These are phyloP conservation scores for Sebastes variabilis DNA, from an alignment of 2,797 vertebrate species.

Conservation along the genomic window DNA sequence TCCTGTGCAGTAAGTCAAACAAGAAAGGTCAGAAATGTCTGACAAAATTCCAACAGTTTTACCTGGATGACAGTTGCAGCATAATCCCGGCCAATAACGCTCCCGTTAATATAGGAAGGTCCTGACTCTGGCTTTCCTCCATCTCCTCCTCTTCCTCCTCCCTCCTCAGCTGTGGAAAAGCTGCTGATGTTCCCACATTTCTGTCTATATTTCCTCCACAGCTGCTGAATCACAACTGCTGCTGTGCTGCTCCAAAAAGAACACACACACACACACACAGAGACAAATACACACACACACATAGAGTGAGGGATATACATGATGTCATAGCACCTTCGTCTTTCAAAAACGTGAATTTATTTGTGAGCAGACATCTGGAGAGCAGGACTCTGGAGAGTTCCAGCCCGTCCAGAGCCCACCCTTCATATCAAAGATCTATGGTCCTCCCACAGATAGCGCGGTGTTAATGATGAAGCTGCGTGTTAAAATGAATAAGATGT, in stretches of 20 bases:
- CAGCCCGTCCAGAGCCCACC: slow-evolving; percentile 44
- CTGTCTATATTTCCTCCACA: slow-evolving; percentile 70
- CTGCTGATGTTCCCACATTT: slow-evolving; percentile 63
- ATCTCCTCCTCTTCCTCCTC: slow-evolving; percentile 24
- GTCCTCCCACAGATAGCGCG: slow-evolving; percentile 51
- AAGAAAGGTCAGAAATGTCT: background rate
- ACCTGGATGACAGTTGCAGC: slow-evolving; percentile 94
- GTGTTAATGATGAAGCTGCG: slow-evolving; percentile 67
- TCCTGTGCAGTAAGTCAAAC: background rate
- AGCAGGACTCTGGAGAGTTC: slow-evolving; percentile 56
- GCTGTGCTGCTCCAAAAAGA: slow-evolving; percentile 70
- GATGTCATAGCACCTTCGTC: slow-evolving; percentile 62
- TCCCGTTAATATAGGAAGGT: slow-evolving; percentile 11
- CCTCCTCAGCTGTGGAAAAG: slow-evolving; percentile 8
- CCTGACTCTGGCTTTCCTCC: slow-evolving; percentile 7
- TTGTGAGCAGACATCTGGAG: slow-evolving; percentile 70
- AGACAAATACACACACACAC: slow-evolving; percentile 19
- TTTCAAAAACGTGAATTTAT: slow-evolving; percentile 57
- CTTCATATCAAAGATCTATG: slow-evolving; percentile 61
- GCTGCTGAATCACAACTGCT: slow-evolving; percentile 78
- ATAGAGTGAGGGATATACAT: slow-evolving; percentile 45
- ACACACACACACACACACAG: slow-evolving; percentile 12
- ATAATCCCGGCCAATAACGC: slow-evolving; percentile 9
- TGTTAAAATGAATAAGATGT: slow-evolving; percentile 72
- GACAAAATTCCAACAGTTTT: background rate